Conservation (phyloP, 2,797 vertebrate genomes). For the Psittacula derbiana region DNA sequence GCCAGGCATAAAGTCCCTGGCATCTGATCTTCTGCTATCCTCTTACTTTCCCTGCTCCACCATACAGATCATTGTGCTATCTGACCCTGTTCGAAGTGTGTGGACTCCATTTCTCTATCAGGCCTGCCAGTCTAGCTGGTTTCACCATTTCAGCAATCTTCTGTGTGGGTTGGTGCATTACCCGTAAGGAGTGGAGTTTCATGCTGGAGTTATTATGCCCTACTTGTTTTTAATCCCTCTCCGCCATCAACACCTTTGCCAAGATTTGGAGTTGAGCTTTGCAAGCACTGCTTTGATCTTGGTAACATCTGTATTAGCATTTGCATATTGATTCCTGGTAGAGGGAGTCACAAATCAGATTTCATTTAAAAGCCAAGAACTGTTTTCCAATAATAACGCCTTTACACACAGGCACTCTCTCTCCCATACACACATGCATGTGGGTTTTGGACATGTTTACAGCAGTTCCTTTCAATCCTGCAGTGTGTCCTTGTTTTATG, state of each 20-base stretch:
- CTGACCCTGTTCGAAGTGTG: slow-evolving; percentile 8
- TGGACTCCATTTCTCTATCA: slow-evolving; percentile 12
- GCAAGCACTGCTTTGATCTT: slow-evolving; percentile 16
- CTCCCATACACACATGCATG: background rate
- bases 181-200: background rate
- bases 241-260: slow-evolving; percentile 28
- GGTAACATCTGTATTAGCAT: background rate
- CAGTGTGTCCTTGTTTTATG: background rate
- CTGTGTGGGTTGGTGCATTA: background rate
- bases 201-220: slow-evolving; percentile 13
- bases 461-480: background rate
- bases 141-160: slow-evolving; percentile 38
- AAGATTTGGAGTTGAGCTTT: background rate
- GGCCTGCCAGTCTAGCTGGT: slow-evolving; percentile 5
- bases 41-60: slow-evolving; percentile 3
- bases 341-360: background rate
- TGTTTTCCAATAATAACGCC: background rate
- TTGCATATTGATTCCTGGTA: background rate
- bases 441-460: background rate
- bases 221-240: slow-evolving; percentile 49
- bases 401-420: background rate
- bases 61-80: background rate
- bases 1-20: background rate
- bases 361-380: background rate
- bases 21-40: slow-evolving; percentile 8